Evolutionary conservation across 2,113 vertebrate genomes (phyloP).

Genomic region (cat (Felis catus)): F.catus_Fca126_mat1.0 CM031416.1:40075001-40075500

Average conservation of each 20-base stretch:
- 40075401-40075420: constrained; percentile 10
- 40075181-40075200: neutral
- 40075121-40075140: neutral
- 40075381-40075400: constrained; percentile 29
- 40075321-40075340: neutral
- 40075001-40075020: constrained; percentile 7
- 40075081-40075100: neutral
- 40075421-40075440: neutral
- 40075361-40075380: neutral
- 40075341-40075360: neutral
- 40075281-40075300: neutral
- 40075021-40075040: neutral
- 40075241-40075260: neutral
- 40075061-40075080: neutral
- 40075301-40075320: neutral
- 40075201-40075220: neutral
- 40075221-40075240: neutral
- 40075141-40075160: neutral
- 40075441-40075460: neutral
- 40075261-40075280: neutral
- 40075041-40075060: neutral
- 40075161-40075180: neutral
- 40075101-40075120: neutral
- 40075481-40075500: neutral
- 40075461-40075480: neutral